A percentile compares a stretch with the other conserved stretches of the same genome.
phyloP scores from a whole-genome alignment of 2,888 invertebrate species.

The Netelia fuscicornis region DNA sequence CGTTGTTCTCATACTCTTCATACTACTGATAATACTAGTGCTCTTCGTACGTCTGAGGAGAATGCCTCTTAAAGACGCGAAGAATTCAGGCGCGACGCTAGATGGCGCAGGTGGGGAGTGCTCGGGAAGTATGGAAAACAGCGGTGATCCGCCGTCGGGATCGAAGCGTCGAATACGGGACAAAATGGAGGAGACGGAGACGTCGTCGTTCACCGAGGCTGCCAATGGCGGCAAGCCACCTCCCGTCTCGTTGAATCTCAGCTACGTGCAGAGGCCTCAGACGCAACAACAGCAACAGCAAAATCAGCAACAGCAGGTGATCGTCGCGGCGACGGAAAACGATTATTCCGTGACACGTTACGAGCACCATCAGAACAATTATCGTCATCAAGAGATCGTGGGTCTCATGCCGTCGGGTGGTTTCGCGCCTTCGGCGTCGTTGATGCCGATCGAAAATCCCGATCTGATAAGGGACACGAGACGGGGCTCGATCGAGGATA shows the following conservation, averaged over 20 bases:
- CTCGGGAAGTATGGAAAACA: slow-evolving; percentile 60
- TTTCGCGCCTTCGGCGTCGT: slow-evolving; percentile 91
- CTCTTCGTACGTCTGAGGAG: slow-evolving; percentile 91
- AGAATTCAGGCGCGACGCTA: slow-evolving; percentile 87
- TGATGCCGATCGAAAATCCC: slow-evolving; percentile 91
- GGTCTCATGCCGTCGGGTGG: slow-evolving; percentile 86
- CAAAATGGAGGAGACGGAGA: slow-evolving; percentile 78
- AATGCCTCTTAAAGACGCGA: slow-evolving; percentile 91
- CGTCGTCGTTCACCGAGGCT: slow-evolving; percentile 77
- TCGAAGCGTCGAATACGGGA: slow-evolving; percentile 75
- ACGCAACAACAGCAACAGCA: slow-evolving; percentile 39
- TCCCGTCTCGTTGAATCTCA: slow-evolving; percentile 80
- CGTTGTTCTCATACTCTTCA: slow-evolving; percentile 91
- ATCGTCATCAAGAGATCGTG: slow-evolving; percentile 79
- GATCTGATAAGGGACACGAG: slow-evolving; percentile 93
- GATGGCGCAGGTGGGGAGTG: slow-evolving; percentile 70
- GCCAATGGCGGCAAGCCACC: slow-evolving; percentile 73
- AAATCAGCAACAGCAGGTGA: slow-evolving; percentile 49
- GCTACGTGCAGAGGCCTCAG: slow-evolving; percentile 80
- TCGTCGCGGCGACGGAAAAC: slow-evolving; percentile 82
- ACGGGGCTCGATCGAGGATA: slow-evolving; percentile 81
- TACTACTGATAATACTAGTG: slow-evolving; percentile 90
- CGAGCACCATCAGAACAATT: slow-evolving; percentile 86
- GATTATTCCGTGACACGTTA: slow-evolving; percentile 85
- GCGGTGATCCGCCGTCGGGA: slow-evolving; percentile 70